A percentile compares a stretch with the other conserved stretches of the same genome.
Conservation (phyloP, 2,113 vertebrate species). For the Madoqua kirkii region DNA sequence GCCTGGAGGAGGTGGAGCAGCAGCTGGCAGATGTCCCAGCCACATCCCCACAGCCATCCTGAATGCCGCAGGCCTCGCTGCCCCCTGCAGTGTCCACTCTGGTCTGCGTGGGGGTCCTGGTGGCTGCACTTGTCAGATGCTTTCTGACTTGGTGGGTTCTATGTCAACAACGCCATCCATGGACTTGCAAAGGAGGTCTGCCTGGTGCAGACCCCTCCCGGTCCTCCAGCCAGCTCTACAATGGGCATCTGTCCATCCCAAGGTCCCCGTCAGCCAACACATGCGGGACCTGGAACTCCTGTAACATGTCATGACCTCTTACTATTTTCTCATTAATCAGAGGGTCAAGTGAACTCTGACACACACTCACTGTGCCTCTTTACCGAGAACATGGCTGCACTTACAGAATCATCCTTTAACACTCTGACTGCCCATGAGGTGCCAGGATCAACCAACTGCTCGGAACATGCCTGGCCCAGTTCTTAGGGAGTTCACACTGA, state of each 20-base stretch:
- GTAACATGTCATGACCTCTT: not conserved
- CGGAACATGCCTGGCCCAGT: not conserved
- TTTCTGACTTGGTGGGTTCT: too few species aligned
- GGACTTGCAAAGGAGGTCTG: not conserved
- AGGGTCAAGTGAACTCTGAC: fast-evolving
- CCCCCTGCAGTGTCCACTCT: not conserved
- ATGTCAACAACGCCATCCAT: fast-evolving
- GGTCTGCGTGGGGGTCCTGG: not conserved
- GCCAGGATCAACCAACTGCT: too few species aligned
- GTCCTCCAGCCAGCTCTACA: fast-evolving
- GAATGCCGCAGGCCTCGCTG: not conserved
- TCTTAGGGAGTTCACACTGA: fast-evolving
- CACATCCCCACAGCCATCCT: not conserved
- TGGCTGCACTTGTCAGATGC: not conserved
- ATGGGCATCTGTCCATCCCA: fast-evolving
- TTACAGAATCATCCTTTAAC: fast-evolving
- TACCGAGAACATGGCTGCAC: fast-evolving
- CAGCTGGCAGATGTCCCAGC: not conserved
- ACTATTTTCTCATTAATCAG: fast-evolving
- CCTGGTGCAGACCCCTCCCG: fast-evolving
- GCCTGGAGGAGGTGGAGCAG: not conserved
- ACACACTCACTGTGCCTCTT: fast-evolving
- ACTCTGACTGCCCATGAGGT: too few species aligned
- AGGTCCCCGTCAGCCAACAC: fast-evolving
- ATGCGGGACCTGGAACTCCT: fast-evolving